These are phyloP conservation scores for Paramormyrops kingsleyae DNA, from an alignment of 2,113 vertebrate genomes.

Conservation along the genomic window DNA sequence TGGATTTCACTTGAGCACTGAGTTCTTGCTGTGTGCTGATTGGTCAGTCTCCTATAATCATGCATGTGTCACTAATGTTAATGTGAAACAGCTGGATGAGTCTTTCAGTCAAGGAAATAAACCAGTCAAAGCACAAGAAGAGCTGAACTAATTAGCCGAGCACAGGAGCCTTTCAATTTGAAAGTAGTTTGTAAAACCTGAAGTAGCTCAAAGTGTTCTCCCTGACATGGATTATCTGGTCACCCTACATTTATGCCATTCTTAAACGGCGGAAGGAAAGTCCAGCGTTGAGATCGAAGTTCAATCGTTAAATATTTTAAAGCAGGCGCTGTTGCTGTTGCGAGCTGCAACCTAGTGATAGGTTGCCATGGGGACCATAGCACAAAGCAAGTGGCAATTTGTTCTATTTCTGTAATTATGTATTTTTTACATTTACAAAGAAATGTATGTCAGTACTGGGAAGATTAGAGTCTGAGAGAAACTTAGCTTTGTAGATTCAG, in stretches of 20 bases:
- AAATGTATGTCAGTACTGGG: not conserved
- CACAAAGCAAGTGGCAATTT: not conserved
- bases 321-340: not conserved
- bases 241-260: not conserved
- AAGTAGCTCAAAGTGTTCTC: too few relatives aligned
- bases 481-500: not conserved
- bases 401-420: constrained; percentile 1
- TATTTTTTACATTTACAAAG: not conserved
- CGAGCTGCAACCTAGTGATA: not conserved
- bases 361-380: constrained; percentile 3
- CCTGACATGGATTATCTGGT: too few relatives aligned
- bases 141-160: too few relatives aligned
- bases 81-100: too few relatives aligned
- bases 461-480: not conserved
- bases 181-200: too few relatives aligned
- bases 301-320: not conserved
- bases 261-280: not conserved
- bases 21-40: too few relatives aligned
- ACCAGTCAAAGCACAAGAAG: too few relatives aligned
- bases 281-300: not conserved
- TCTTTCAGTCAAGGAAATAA: too few relatives aligned
- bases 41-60: too few relatives aligned
- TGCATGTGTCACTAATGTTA: too few relatives aligned
- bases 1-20: too few relatives aligned
- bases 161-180: too few relatives aligned